phyloP scores from a whole-genome alignment of 2,113 vertebrate species.

The Sarotherodon lohbergeri region DNA sequence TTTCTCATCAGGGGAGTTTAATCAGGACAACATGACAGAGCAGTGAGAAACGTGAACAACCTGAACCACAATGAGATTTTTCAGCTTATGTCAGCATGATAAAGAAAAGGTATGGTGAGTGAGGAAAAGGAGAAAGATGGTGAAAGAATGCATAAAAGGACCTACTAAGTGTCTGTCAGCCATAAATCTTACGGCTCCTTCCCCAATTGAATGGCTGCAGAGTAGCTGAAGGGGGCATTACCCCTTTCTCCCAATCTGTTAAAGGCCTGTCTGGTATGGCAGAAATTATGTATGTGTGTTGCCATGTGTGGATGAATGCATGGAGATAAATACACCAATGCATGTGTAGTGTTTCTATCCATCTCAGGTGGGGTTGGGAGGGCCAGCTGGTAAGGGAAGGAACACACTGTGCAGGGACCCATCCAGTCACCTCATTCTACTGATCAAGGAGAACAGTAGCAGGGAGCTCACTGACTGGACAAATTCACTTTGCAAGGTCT shows the following conservation, averaged over 20 bases:
- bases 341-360: constrained; percentile 22
- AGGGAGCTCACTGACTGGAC: constrained; percentile 23
- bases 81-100: constrained; percentile 42
- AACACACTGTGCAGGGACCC: constrained; percentile 36
- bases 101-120: constrained; percentile 13
- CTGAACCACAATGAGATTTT: constrained; percentile 16
- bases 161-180: constrained; percentile 22
- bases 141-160: constrained; percentile 44
- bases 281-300: background rate
- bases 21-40: constrained; percentile 20
- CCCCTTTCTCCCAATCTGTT: constrained; percentile 39
- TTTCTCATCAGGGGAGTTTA: constrained; percentile 13
- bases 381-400: constrained; percentile 59
- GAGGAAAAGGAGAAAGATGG: background rate
- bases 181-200: constrained; percentile 43
- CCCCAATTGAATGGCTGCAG: constrained; percentile 12
- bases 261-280: constrained; percentile 3
- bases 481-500: constrained; percentile 4
- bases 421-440: constrained; percentile 43
- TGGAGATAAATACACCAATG: constrained; percentile 16
- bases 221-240: constrained; percentile 24
- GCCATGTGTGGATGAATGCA: background rate
- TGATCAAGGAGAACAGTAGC: constrained; percentile 44
- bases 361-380: constrained; percentile 12
- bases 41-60: background rate